Evolutionary conservation across 2,797 vertebrate genomes (phyloP).

Genomic region (Neosalanx taihuensis): DNA sequence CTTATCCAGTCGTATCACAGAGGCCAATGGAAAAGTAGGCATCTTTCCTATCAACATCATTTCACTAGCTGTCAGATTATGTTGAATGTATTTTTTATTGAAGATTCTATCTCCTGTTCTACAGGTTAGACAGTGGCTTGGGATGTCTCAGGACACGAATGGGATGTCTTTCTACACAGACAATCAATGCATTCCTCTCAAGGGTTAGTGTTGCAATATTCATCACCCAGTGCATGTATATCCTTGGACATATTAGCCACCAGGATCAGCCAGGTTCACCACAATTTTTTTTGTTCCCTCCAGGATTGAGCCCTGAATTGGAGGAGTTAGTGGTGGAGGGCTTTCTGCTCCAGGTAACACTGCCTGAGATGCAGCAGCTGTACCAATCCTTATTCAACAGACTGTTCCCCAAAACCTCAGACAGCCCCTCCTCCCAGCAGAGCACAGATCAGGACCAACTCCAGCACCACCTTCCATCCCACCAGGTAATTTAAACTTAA

Average conservation of each 20-base stretch:
- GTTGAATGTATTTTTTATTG: neutral
- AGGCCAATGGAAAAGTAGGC: conserved; percentile 47
- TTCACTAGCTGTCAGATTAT: neutral
- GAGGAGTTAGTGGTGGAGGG: conserved; percentile 96
- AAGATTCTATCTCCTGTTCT: conserved; percentile 17
- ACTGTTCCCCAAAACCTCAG: conserved; percentile 62
- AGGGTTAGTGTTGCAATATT: conserved; percentile 69
- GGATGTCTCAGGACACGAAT: conserved; percentile 72
- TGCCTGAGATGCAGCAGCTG: conserved; percentile 93
- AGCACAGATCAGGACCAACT: conserved; percentile 66
- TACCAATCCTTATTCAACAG: conserved; percentile 85
- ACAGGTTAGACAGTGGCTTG: conserved; percentile 69
- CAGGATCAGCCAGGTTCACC: neutral
- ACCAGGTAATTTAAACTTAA: conserved; percentile 50
- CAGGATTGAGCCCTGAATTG: conserved; percentile 83
- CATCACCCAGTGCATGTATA: neutral
- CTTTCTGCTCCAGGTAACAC: conserved; percentile 92
- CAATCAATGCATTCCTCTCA: conserved; percentile 79
- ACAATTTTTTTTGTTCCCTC: conserved; percentile 7
- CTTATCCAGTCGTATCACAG: conserved; percentile 51
- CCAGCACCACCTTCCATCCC: conserved; percentile 47
- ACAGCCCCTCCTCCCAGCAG: conserved; percentile 59
- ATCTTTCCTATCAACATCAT: neutral
- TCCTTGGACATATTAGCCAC: neutral
- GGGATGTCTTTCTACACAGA: conserved; percentile 75